Evolutionary conservation across 2,113 vertebrate species (phyloP).

Genomic region (Panthera uncia): DNA sequence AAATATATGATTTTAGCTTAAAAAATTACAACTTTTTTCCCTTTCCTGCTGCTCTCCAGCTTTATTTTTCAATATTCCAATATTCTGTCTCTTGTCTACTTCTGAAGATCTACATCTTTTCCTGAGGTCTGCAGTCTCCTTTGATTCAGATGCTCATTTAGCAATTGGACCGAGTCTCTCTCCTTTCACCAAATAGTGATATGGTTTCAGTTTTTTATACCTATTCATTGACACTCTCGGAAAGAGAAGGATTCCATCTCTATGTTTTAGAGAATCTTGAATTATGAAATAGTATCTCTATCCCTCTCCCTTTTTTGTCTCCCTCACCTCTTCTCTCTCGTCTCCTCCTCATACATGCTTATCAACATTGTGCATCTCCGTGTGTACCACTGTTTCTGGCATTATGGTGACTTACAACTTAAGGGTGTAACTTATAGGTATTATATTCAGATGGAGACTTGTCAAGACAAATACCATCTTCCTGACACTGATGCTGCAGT

Average conservation of each 20-base stretch:
- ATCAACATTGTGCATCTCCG: background rate
- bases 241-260: background rate
- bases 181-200: slow-evolving; percentile 21
- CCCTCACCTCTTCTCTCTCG: too few species aligned
- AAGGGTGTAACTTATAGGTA: background rate
- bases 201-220: background rate
- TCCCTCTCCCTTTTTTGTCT: background rate
- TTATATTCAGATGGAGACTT: background rate
- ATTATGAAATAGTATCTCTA: background rate
- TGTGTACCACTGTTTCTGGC: background rate
- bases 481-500: slow-evolving; percentile 19
- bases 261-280: background rate
- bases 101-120: background rate
- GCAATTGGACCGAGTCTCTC: background rate
- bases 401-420: background rate
- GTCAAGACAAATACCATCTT: background rate
- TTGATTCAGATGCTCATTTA: background rate
- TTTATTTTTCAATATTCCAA: background rate
- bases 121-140: background rate
- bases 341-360: background rate
- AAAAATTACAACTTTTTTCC: background rate
- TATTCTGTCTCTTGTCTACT: background rate
- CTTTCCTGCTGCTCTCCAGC: background rate
- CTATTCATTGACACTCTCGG: background rate
- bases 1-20: background rate